A percentile compares a stretch with the other conserved stretches of the same genome.
These are phyloP conservation scores for Physocephala rufipes DNA, from an alignment of 2,888 invertebrate species.

Conservation along the genomic window DNA sequence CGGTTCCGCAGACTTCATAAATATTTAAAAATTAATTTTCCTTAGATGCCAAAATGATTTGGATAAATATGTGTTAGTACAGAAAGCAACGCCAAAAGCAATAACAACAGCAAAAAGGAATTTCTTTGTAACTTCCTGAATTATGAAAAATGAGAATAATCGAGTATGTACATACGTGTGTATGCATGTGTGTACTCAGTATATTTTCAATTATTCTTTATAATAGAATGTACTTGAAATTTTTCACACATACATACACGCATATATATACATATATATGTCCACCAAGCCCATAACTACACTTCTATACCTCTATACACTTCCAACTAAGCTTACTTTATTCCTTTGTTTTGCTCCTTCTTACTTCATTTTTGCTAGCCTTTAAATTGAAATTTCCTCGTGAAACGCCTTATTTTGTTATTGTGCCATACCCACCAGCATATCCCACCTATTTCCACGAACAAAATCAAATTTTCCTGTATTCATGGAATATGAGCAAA, in stretches of 20 bases:
- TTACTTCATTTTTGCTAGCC: too few species aligned
- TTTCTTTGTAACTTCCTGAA: constrained; percentile 24
- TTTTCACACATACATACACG: too few species aligned
- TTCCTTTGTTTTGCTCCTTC: not conserved
- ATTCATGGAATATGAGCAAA: too few species aligned
- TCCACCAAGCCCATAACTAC: too few species aligned
- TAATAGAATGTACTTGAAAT: too few species aligned
- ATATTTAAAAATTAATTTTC: constrained; percentile 51
- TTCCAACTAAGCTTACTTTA: too few species aligned
- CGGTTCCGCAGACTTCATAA: constrained; percentile 40
- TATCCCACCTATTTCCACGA: too few species aligned
- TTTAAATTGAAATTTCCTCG: not conserved
- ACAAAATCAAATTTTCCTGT: too few species aligned
- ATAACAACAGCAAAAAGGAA: constrained; percentile 13
- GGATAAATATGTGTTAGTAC: not conserved
- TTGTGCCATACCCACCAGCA: not conserved
- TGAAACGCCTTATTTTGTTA: constrained; percentile 4
- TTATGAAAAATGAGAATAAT: constrained; percentile 22
- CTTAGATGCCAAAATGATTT: constrained; percentile 29
- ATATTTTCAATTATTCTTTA: too few species aligned
- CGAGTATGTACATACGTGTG: not conserved
- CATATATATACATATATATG: too few species aligned
- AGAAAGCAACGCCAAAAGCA: too few species aligned
- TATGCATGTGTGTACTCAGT: not conserved
- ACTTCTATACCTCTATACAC: not conserved